A percentile compares a stretch with the other conserved stretches of the same genome.
phyloP scores from a whole-genome alignment of 2,113 vertebrate genomes.

The Genyomyrus donnyi region DNA sequence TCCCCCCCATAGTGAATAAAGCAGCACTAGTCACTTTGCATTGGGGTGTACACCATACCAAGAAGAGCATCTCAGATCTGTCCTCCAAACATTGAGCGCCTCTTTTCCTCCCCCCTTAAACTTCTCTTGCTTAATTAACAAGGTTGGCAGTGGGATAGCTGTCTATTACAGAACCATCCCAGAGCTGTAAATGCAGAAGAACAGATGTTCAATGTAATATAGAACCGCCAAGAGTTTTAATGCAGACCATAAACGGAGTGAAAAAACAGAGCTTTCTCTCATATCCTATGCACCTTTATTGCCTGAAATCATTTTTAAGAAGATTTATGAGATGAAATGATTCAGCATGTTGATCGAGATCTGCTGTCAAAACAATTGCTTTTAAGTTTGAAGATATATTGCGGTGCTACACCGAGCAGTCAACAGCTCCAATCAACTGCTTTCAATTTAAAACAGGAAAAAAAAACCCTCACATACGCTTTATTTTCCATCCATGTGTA shows the following conservation, averaged over 20 bases:
- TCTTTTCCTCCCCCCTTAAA: not conserved
- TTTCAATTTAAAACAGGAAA: not conserved
- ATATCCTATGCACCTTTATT: not conserved
- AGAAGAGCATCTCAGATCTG: not conserved
- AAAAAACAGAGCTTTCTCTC: conserved; percentile 27
- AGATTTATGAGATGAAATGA: conserved; percentile 54
- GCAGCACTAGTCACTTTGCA: not conserved
- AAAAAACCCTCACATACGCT: not conserved
- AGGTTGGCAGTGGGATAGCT: not conserved
- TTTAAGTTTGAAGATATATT: conserved; percentile 43
- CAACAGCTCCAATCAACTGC: not conserved
- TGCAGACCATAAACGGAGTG: conserved; percentile 17
- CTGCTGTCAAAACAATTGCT: conserved; percentile 30
- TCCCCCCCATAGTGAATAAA: not conserved
- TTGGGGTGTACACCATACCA: not conserved
- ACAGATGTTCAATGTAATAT: conserved; percentile 4
- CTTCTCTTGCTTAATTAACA: not conserved
- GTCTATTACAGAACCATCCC: not conserved
- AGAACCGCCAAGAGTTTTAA: not conserved
- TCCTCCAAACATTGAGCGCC: not conserved
- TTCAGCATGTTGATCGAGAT: conserved; percentile 51
- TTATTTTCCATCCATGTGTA: not conserved
- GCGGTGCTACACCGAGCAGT: conserved; percentile 15
- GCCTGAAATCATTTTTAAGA: conserved; percentile 22
- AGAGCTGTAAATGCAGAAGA: not conserved